These are phyloP conservation scores for Drosophila multiciliata DNA, from an alignment of 2,888 invertebrate genomes.

Conservation along the genomic window DNA sequence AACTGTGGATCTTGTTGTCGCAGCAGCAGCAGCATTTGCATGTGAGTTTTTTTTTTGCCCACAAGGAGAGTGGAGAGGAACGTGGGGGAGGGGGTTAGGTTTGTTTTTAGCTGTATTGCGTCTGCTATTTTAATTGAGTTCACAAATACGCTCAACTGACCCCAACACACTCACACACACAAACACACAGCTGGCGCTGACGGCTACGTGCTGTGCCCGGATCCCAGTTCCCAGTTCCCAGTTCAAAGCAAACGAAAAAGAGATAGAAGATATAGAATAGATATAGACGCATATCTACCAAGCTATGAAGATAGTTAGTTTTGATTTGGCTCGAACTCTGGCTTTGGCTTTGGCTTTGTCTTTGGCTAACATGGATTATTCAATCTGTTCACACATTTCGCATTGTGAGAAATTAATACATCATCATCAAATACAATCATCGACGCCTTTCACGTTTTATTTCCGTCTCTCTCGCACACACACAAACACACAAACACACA, in stretches of 20 bases:
- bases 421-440: constrained; percentile 60
- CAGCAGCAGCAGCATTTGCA: constrained; percentile 52
- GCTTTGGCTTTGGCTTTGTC: not conserved
- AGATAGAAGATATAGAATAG: constrained; percentile 17
- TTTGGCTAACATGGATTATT: constrained; percentile 55
- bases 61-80: not conserved
- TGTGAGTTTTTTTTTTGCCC: constrained; percentile 25
- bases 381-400: constrained; percentile 62
- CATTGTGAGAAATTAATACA: constrained; percentile 76
- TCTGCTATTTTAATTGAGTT: constrained; percentile 78
- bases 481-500: not conserved
- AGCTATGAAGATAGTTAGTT: constrained; percentile 21
- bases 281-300: constrained; percentile 23
- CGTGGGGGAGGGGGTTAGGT: not conserved
- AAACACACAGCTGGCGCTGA: constrained; percentile 70
- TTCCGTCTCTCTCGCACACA: not conserved
- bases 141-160: constrained; percentile 64
- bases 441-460: constrained; percentile 49
- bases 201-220: constrained; percentile 70
- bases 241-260: constrained; percentile 1
- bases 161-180: constrained; percentile 23
- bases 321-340: constrained; percentile 9
- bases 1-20: constrained; percentile 15
- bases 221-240: constrained; percentile 5
- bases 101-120: constrained; percentile 33